phyloP scores from a whole-genome alignment of 1,140 invertebrate species.

The Eriosoma lanigerum region DNA sequence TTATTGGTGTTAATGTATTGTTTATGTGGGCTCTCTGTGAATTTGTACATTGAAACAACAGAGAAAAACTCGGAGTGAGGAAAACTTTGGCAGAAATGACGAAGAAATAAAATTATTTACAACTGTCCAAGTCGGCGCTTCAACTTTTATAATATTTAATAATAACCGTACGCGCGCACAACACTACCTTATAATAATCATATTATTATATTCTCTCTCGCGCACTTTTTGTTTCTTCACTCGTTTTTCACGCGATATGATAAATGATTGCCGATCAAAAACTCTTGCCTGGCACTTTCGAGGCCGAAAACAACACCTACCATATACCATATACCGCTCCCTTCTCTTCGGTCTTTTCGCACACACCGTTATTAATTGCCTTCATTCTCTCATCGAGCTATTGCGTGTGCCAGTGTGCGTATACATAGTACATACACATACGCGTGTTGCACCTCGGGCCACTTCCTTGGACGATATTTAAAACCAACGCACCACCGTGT shows the following conservation, averaged over 20 bases:
- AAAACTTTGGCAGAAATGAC: background rate
- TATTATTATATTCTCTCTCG: slow-evolving; percentile 1
- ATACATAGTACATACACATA: background rate
- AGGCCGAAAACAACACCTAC: slow-evolving; percentile 22
- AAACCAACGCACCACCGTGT: slow-evolving; percentile 23
- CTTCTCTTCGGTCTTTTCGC: slow-evolving; percentile 24
- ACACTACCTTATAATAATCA: background rate
- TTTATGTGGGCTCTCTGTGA: no score
- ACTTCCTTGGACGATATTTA: slow-evolving; percentile 39
- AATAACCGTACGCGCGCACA: background rate
- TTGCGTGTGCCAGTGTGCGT: background rate
- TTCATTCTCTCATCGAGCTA: background rate
- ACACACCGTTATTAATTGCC: slow-evolving; percentile 46
- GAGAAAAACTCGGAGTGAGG: background rate
- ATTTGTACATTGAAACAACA: no score
- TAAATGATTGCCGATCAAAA: slow-evolving; percentile 50
- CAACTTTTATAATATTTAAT: slow-evolving; percentile 15
- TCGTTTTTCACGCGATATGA: slow-evolving; percentile 49
- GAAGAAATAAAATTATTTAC: background rate
- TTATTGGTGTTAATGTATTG: no score
- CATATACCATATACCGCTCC: background rate
- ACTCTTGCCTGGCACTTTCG: slow-evolving; percentile 37
- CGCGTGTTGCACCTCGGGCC: background rate
- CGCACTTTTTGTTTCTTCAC: slow-evolving; percentile 38
- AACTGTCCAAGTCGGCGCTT: slow-evolving; percentile 11